phyloP scores from a whole-genome alignment of 1,140 invertebrate species.

The Halotydeus destructor region DNA sequence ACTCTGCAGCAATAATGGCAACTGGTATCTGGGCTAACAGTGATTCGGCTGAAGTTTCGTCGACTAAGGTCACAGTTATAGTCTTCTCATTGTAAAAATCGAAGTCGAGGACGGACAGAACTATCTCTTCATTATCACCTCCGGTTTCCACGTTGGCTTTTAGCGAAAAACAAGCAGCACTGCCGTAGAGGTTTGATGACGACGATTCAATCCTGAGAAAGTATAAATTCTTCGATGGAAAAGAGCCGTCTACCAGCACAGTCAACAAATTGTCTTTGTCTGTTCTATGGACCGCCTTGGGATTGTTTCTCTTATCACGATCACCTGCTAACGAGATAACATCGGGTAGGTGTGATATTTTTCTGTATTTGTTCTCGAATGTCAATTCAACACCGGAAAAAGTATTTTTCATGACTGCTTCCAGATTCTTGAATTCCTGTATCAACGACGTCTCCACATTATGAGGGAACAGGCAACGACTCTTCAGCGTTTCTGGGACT shows the following conservation, averaged over 20 bases:
- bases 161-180: too few relatives aligned
- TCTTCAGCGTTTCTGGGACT: neutral
- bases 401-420: constrained; percentile 39
- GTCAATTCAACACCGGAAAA: constrained; percentile 30
- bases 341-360: neutral
- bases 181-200: too few relatives aligned
- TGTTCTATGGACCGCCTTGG: neutral
- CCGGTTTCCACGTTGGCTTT: too few relatives aligned
- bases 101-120: too few relatives aligned
- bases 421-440: constrained; percentile 52
- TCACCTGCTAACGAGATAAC: neutral
- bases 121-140: too few relatives aligned
- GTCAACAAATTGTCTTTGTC: neutral
- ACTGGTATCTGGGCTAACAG: neutral
- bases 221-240: neutral
- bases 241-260: neutral
- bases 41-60: neutral
- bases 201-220: neutral
- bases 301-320: neutral
- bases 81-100: too few relatives aligned
- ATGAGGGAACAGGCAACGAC: constrained; percentile 44
- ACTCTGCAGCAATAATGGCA: neutral
- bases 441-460: constrained; percentile 53
- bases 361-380: neutral
- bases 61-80: neutral